phyloP scores from a whole-genome alignment of 2,888 invertebrate species.

The Pseudanteris insignis region DNA sequence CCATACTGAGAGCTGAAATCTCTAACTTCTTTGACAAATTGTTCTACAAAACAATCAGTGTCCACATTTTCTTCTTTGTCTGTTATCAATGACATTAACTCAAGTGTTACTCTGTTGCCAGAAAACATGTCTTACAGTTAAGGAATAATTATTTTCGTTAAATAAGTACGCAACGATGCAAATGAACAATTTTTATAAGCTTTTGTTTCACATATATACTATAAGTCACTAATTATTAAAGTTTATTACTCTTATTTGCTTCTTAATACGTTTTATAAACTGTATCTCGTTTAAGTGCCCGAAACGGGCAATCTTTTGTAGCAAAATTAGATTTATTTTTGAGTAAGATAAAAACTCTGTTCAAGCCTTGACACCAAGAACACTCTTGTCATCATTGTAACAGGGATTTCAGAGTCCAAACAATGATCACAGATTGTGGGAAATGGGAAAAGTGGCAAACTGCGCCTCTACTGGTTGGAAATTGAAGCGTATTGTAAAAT shows the following conservation, averaged over 20 bases:
- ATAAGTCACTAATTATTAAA: conserved; percentile 3
- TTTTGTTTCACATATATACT: neutral
- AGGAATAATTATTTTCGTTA: no score
- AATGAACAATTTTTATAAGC: no score
- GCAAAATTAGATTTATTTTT: conserved; percentile 1
- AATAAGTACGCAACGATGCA: no score
- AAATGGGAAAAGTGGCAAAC: no score
- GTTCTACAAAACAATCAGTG: conserved; percentile 71
- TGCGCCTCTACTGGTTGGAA: no score
- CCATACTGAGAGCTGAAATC: conserved; percentile 93
- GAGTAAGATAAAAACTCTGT: neutral
- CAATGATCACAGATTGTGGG: no score
- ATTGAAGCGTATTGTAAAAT: no score
- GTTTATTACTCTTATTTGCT: neutral
- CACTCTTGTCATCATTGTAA: conserved; percentile 17
- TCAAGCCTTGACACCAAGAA: neutral
- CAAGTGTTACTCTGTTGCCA: conserved; percentile 58
- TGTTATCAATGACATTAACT: conserved; percentile 55
- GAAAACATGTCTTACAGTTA: conserved; percentile 56
- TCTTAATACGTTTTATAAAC: neutral
- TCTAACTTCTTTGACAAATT: conserved; percentile 80
- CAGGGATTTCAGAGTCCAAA: no score
- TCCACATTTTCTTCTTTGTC: conserved; percentile 53
- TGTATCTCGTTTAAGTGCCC: no score
- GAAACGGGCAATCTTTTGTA: neutral